These are phyloP conservation scores for Sinocyclocheilus grahami DNA, from an alignment of 2,113 vertebrate genomes.

Conservation along the genomic window DNA sequence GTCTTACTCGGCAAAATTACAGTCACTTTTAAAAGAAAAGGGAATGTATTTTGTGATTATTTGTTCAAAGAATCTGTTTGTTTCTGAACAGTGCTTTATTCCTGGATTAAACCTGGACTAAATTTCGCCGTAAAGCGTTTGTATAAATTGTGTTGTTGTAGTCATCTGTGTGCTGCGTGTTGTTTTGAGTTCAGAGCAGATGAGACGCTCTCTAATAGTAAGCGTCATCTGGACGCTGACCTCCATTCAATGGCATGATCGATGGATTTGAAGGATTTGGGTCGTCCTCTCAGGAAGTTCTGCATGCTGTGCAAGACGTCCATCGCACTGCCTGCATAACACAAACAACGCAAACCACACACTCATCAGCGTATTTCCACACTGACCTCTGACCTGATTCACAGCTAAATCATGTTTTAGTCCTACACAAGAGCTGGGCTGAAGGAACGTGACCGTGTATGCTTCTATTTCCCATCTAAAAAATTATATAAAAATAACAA, in stretches of 20 bases:
- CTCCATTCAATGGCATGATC: constrained; percentile 76
- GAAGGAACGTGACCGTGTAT: too few relatives aligned
- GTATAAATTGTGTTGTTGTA: too few relatives aligned
- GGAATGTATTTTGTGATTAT: too few relatives aligned
- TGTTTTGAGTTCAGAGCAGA: neutral
- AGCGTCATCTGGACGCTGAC: constrained; percentile 40
- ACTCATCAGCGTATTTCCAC: neutral
- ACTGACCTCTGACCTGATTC: neutral
- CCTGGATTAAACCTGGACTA: too few relatives aligned
- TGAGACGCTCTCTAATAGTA: neutral
- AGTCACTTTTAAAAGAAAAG: too few relatives aligned
- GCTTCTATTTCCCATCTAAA: too few relatives aligned
- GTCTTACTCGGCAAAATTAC: neutral
- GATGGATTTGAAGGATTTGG: constrained; percentile 74
- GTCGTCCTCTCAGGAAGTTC: constrained; percentile 71
- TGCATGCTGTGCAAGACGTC: constrained; percentile 74
- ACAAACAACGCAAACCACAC: neutral
- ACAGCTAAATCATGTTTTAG: neutral
- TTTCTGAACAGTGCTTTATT: too few relatives aligned
- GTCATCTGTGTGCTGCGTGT: neutral
- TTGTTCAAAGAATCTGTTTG: too few relatives aligned
- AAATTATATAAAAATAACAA: too few relatives aligned
- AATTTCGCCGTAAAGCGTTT: too few relatives aligned
- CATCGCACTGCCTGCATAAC: constrained; percentile 66
- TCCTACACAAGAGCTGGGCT: too few relatives aligned